Evolutionary conservation across 2,797 vertebrate species (phyloP), one percentile per base, ranked within the genome.

Genomic region (Sebastes taczanowskii): DNA sequence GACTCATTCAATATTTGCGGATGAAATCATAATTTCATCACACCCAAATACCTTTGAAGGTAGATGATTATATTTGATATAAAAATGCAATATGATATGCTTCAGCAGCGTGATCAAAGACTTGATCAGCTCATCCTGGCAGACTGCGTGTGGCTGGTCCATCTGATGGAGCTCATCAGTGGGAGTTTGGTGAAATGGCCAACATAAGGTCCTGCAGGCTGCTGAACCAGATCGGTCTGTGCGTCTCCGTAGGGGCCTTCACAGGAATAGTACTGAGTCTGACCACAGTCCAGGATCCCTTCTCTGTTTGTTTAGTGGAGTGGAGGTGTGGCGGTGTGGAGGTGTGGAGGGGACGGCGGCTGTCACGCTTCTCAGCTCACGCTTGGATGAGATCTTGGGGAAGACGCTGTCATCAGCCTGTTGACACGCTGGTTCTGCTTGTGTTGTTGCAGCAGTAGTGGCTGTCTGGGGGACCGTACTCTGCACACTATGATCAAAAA

Each of bases 181-280:
- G 80, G 84, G 86, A 85, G 85, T 85, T 64, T 87, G 66, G 55
- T 77, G 82, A 63, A 75, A 58, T 6, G 22, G 63, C 64, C 67
- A 81, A 46, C 86, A 86, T 78, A 83, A 58, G 87, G 71, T 86
- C 56, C 84, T 62, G 66, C 85, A 84, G 77, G 38, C 85, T 86
- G 85, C 79, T 70, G 69, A 67, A 79, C 59, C 82, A 86, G 68
- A 82, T 30, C 20, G 58, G 11, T 61, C 63, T 38, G 32, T 42
- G 56, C 1, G 16, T 71, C 52, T 38, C 52, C 58, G 69, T 27
- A 18, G 66, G 65, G 68, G 27, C 63, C 55, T 69, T 71, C 34
- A 81, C 59, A 81, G 79, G 29, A 77, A 56, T n/a, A 62, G 35
- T 5, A 58, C 52, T 0, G 64, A 23, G 53, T 29, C 53, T 38